Base-by-base conservation (phyloP, 2,113 vertebrate species). In the Arizona elegans region DNA sequence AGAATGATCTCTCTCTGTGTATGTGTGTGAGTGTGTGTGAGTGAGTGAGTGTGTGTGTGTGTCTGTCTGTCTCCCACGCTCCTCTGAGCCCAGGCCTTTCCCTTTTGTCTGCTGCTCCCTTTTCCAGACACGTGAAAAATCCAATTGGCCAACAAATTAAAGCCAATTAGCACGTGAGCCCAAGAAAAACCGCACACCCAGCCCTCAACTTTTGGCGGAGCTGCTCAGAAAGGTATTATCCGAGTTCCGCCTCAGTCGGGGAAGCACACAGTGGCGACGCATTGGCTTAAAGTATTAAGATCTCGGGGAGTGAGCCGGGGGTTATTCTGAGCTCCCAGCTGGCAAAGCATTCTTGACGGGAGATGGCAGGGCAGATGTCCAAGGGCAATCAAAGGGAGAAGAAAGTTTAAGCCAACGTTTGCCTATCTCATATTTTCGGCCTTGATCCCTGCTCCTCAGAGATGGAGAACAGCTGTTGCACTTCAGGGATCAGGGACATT, bases 301-400 rank as follows among this genome's bases (percentile, higher is more conserved):
- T 97, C 97, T 93, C 95, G 96, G 97, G 97, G 96, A 97, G 97
- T 97, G 98, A 98, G 98, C 96, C 85, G 97, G 97, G 95, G 97
- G 99, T 98, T 98, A 98, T 99, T 99, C 97, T 98, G 98, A 98
- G 98, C 98, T 98, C 98, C 98, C 99, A 99, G 98, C 98, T 99
- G 99, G 98, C 98, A 98, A 98, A 98, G 98, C 98, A 99, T 99
- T 99, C 99, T 98, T 99, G 98, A 98, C 98, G 98, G 98, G 98
- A 98, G 98, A 98, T 98, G 98, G 98, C 98, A 98, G 92, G 98
- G 98, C 99, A 99, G 98, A 99, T 99, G 99, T 99, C 99, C 98
- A 99, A 99, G 98, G 98, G 98, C 98, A 99, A 99, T 99, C 99
- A 99, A 99, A 99, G 98, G 96, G 96, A 98, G 98, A 98, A 98